Percentiles rank a stretch among this genome's conserved stretches.
Evolutionary conservation across 2,888 invertebrate species (phyloP).

Genomic region (Microdon myrmicae): DNA sequence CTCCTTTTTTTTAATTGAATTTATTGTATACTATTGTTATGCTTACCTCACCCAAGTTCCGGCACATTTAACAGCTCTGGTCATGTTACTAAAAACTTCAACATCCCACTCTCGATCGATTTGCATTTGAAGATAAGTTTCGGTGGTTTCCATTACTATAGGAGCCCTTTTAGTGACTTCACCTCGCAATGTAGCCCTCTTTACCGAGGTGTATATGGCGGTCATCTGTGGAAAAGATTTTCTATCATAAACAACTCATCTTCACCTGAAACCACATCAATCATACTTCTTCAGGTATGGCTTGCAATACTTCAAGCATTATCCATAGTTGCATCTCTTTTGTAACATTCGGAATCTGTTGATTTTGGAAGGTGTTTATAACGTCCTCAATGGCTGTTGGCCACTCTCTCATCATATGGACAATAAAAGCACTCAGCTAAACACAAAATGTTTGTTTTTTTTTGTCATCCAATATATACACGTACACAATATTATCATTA

Average conservation of each 20-base stretch:
- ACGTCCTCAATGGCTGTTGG: slow-evolving; percentile 79
- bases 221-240: slow-evolving; percentile 55
- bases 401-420: slow-evolving; percentile 72
- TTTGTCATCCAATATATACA: not conserved
- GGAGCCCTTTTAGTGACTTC: slow-evolving; percentile 63
- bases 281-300: slow-evolving; percentile 87
- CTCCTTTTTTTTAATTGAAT: not conserved
- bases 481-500: not conserved
- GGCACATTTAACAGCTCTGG: slow-evolving; percentile 70
- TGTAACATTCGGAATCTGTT: slow-evolving; percentile 71
- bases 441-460: slow-evolving; percentile 55
- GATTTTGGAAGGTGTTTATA: slow-evolving; percentile 73
- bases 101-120: slow-evolving; percentile 62
- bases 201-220: slow-evolving; percentile 64
- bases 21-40: slow-evolving; percentile 25
- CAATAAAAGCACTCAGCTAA: slow-evolving; percentile 85
- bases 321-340: slow-evolving; percentile 73
- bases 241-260: not conserved
- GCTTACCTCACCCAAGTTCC: slow-evolving; percentile 73
- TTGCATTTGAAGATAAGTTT: slow-evolving; percentile 61
- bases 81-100: slow-evolving; percentile 68
- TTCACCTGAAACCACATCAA: not conserved
- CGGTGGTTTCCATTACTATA: slow-evolving; percentile 63
- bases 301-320: slow-evolving; percentile 84
- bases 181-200: slow-evolving; percentile 60